phyloP scores from a whole-genome alignment of 2,888 invertebrate genomes.

The Athrips mouffetella region DNA sequence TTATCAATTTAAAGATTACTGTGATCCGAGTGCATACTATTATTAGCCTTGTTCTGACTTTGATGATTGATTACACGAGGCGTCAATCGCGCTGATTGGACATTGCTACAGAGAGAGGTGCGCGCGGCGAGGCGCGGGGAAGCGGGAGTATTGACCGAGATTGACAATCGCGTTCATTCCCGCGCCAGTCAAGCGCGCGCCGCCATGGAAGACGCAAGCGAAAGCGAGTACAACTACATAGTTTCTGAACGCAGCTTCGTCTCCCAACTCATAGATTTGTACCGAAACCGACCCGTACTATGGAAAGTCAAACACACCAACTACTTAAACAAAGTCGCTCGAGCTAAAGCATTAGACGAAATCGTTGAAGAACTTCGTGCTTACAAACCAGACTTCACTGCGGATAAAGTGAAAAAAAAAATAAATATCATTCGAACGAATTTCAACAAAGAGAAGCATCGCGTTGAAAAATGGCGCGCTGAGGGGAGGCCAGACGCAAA shows the following conservation, averaged over 20 bases:
- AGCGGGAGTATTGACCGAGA: constrained; percentile 10
- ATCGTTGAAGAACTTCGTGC: constrained; percentile 5
- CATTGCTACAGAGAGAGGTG: not conserved
- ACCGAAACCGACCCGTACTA: constrained; percentile 1
- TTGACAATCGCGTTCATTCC: constrained; percentile 8
- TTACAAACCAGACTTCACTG: not conserved
- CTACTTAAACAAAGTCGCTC: not conserved
- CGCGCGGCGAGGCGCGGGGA: constrained; percentile 2
- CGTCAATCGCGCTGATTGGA: too few species aligned
- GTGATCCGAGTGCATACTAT: too few species aligned
- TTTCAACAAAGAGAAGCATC: constrained; percentile 5
- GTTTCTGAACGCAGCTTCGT: constrained; percentile 1
- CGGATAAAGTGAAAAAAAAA: constrained; percentile 3
- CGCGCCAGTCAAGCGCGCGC: constrained; percentile 5
- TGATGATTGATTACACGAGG: too few species aligned
- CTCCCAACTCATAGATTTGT: constrained; percentile 3
- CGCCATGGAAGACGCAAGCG: not conserved
- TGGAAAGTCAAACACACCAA: not conserved
- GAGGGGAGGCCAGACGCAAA: not conserved
- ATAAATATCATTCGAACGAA: constrained; percentile 9
- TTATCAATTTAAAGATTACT: too few species aligned
- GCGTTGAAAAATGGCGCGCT: not conserved
- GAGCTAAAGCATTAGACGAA: not conserved
- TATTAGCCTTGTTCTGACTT: too few species aligned
- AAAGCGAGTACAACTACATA: not conserved